Base-by-base conservation (phyloP, 2,888 invertebrate species). In the Polyommatus icarus region DNA sequence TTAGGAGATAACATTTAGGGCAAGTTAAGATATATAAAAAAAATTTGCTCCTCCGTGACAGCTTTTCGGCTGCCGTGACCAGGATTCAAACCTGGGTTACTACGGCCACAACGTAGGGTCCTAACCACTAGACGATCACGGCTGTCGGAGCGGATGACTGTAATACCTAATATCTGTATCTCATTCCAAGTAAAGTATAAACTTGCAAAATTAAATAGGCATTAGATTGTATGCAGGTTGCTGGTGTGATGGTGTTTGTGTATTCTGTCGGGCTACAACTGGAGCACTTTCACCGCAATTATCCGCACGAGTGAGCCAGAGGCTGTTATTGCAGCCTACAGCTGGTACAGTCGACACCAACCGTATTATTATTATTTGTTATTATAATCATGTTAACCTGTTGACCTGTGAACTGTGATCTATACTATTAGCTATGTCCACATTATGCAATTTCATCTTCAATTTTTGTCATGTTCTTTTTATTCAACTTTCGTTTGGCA, bases 41-140 rank as follows among this genome's bases (percentile, higher is more conserved):
- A 80, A 71, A 71, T 50, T 20, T 32, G 71, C 80, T 79, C 81
- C 82, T 75, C 80, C 82, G 80, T 78, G 80, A 81, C 80, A 82
- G 82, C 81, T 78, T 46, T 46, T 10, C 20, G 67, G 82, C 89
- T 90, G 90, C 90, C 90, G 90, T 90, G 90, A 91, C 90, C 91
- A 91, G 96, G 96, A 96, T 95, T 96, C 96, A 95, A 96, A 96
- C 96, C 96, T 95, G 96, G 96, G 96, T 96, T 96, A 95, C 95
- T 95, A 95, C 96, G 96, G 96, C 96, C 96, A 96, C 96, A 96
- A 96, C 96, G 96, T 95, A 95, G 95, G 95, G 95, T 96, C 95
- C 96, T 96, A 95, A 96, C 96, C 96, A 96, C 96, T 96, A 96
- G 95, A 96, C 96, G 95, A 96, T 96, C 95, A 95, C 84, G 83